Percentiles rank a stretch among this genome's conserved stretches.
Evolutionary conservation across 2,888 invertebrate species (phyloP).

Genomic region (Morpho helenor): DNA sequence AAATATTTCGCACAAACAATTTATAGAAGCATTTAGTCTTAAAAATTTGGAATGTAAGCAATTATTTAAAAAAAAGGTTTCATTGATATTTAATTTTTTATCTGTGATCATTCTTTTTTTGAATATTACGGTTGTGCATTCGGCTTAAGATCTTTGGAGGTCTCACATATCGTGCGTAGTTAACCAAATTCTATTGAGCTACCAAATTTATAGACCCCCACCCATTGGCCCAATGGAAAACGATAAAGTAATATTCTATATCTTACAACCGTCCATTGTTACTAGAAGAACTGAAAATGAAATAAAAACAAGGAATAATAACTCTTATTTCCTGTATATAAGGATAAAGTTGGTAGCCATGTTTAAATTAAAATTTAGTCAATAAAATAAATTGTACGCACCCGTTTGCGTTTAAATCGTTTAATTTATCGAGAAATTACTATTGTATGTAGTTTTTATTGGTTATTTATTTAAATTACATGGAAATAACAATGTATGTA

Average conservation of each 20-base stretch:
- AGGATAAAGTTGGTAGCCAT: constrained; percentile 5
- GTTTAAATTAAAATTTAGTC: constrained; percentile 25
- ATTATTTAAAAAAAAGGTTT: no score
- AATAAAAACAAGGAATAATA: constrained; percentile 27
- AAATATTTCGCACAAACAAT: no score
- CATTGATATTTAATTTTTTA: no score
- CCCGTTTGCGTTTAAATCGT: constrained; percentile 44
- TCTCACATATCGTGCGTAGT: constrained; percentile 7
- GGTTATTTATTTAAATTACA: constrained; percentile 16
- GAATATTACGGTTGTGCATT: constrained; percentile 10
- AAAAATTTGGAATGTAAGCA: no score
- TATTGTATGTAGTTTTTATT: constrained; percentile 20
- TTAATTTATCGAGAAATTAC: constrained; percentile 37
- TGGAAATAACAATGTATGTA: constrained; percentile 4
- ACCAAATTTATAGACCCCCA: constrained; percentile 41
- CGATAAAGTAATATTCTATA: constrained; percentile 13
- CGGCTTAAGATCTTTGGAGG: constrained; percentile 17
- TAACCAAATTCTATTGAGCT: constrained; percentile 31
- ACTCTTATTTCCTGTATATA: background rate
- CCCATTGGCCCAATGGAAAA: constrained; percentile 27
- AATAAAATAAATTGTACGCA: constrained; percentile 40
- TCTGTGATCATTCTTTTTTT: no score
- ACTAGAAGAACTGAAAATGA: constrained; percentile 13
- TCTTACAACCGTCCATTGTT: constrained; percentile 24
- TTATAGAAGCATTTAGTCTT: no score